phyloP scores from a whole-genome alignment of 2,888 invertebrate genomes.

The Blastobasis adustella region DNA sequence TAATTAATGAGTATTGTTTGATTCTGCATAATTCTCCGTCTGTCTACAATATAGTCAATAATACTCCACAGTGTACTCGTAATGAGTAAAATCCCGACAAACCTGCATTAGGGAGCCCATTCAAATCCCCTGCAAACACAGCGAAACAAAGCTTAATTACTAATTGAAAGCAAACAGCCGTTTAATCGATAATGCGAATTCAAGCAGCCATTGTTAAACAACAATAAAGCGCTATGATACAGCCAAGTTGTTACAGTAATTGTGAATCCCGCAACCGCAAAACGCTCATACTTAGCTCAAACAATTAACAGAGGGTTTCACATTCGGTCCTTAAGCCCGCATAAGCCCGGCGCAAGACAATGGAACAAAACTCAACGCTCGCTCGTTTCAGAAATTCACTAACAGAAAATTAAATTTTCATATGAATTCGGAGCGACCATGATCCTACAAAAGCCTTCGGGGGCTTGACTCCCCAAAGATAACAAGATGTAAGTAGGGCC shows the following conservation, averaged over 20 bases:
- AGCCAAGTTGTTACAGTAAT: slow-evolving; percentile 59
- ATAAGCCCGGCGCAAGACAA: slow-evolving; percentile 61
- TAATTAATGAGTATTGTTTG: too few species aligned
- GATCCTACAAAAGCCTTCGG: slow-evolving; percentile 61
- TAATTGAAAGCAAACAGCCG: slow-evolving; percentile 31
- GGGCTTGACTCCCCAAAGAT: slow-evolving; percentile 50
- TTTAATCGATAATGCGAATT: slow-evolving; percentile 22
- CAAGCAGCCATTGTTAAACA: slow-evolving; percentile 41
- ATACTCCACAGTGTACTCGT: too few species aligned
- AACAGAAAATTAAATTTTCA: slow-evolving; percentile 70
- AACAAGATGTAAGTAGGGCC: slow-evolving; percentile 58
- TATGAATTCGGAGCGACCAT: slow-evolving; percentile 56
- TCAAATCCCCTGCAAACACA: not conserved
- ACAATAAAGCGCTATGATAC: slow-evolving; percentile 52
- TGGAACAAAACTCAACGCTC: slow-evolving; percentile 55
- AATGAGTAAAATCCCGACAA: too few species aligned
- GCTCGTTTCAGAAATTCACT: slow-evolving; percentile 59
- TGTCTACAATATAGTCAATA: too few species aligned
- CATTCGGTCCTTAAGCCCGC: slow-evolving; percentile 57
- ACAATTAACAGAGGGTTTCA: slow-evolving; percentile 65
- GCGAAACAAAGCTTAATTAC: slow-evolving; percentile 10
- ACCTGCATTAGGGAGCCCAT: too few species aligned
- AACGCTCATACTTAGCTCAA: slow-evolving; percentile 61
- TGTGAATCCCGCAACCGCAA: slow-evolving; percentile 54
- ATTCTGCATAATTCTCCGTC: too few species aligned